Base-by-base conservation (phyloP, 1,140 invertebrate genomes). In the Amphibalanus amphitrite region DNA sequence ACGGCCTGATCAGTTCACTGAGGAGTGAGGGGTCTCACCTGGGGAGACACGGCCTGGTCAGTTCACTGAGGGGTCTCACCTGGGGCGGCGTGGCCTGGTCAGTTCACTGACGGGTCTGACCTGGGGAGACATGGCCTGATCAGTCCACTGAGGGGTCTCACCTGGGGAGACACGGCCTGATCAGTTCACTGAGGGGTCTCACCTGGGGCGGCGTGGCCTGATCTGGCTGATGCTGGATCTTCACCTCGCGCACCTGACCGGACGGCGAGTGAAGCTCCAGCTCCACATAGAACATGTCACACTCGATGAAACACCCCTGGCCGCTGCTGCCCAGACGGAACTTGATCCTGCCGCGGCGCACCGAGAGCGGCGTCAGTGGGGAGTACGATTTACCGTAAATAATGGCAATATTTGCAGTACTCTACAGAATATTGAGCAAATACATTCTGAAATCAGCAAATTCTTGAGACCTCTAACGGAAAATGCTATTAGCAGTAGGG, bases 221-320 rank as follows among this genome's bases (percentile, higher is more conserved):
- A 65, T 88, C 90, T 75, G 90, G 90, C 80, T 93, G 90, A 79
- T 95, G 91, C 81, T 92, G 90, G 76, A 95, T 90, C 82, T 95
- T 95, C 0, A 96, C 93, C 85, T 97, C 93, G 79, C 89, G 89
- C 0, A 97, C 88, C 68, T 85, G 84, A 67, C 92, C 93, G 72
- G 33, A 38, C 4, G 84, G 87, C 0, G 86, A 82, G 77, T 95
- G 91, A 38, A 97, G 82, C 47, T 91, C 78, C 73, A 97, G 90
- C 83, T 97, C 93, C 74, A 97, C 85, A 79, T 93, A 95, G 80
- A 97, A 97, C 93, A 97, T 97, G 79, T 96, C 93, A 0, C 92
- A 95, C 29, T 90, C 94, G 80, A 97, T 95, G 77, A 95, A 95
- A 38, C 33, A 38, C 4, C 33, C 15, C 33, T 38, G 33, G 33